Conservation (phyloP, 2,888 invertebrate genomes). For the Hesperia comma region DNA sequence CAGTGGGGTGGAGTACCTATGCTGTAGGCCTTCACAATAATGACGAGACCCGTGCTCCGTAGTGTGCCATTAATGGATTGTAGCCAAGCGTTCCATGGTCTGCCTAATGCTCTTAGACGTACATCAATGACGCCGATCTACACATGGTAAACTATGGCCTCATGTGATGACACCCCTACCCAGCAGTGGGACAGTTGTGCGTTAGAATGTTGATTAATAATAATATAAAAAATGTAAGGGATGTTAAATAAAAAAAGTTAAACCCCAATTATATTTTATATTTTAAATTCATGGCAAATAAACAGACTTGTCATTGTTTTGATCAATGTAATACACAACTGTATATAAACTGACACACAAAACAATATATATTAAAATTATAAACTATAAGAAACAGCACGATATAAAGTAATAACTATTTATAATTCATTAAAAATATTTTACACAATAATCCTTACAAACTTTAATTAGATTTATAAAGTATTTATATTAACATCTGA, state of each 20-base stretch:
- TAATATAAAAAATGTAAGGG: neutral
- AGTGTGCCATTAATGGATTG: no score
- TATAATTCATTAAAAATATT: slow-evolving; percentile 3
- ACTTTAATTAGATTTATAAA: neutral
- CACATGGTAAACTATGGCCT: no score
- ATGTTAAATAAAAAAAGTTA: slow-evolving; percentile 37
- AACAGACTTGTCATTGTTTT: slow-evolving; percentile 53
- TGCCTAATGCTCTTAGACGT: no score
- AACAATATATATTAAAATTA: slow-evolving; percentile 1
- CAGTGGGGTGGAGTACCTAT: no score
- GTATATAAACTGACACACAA: neutral
- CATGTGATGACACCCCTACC: no score
- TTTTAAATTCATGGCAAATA: slow-evolving; percentile 70
- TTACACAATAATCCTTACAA: neutral
- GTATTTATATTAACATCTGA: neutral
- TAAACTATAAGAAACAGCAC: slow-evolving; percentile 6
- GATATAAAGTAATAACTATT: slow-evolving; percentile 9
- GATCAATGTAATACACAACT: slow-evolving; percentile 49
- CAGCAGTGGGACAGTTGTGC: no score
- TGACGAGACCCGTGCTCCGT: no score
- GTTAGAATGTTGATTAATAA: no score
- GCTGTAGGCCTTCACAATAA: no score
- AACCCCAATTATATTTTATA: slow-evolving; percentile 57
- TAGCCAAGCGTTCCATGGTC: no score
- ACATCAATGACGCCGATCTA: no score